Base-by-base conservation (phyloP, 2,888 invertebrate species). In the Dexiosoma caninum region DNA sequence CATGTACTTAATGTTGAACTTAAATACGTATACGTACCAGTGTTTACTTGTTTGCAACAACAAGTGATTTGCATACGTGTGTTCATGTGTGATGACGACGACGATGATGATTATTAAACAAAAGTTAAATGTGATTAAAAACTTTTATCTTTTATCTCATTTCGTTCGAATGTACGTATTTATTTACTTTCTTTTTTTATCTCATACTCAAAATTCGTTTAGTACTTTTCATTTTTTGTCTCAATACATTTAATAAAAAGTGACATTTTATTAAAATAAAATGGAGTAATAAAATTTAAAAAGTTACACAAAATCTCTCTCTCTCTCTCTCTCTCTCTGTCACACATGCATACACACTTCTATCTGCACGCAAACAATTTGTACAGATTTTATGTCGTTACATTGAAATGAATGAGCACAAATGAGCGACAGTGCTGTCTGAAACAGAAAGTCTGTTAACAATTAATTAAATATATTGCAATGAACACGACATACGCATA, bases 91-190 rank as follows among this genome's bases (percentile, higher is more conserved):
- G 46, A n/a, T 19, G 72, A 69, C 76, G n/a, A n/a, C n/a, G n/a
- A n/a, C 21, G 46, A n/a, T 19, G 72, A 74, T 77, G 55, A 72
- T 76, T 81, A 77, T 81, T 55, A 77, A 69, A 77, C 72, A 62
- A 77, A 76, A 76, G 76, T 72, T 81, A 77, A 77, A 81, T 72
- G 71, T 77, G 76, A 81, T 81, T 81, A 77, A 81, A 81, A 81
- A 67, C 51, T 76, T 67, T 64, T 62, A 14, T 42, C 64, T 27
- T 30, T 78, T 66, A 66, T 72, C 49, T 59, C 10, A 42, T 62
- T 62, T 62, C 53, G 2, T 19, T 19, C 14, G 9, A 59, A 40
- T 40, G 27, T 30, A n/a, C 23, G 14, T 27, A 14, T 23, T 57
- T 19, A 16, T 35, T 69, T 69, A 32, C 14, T 60, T 46, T 23